Evolutionary conservation across 2,888 invertebrate genomes (phyloP), one percentile per base, ranked within the genome.

Genomic region (Helleia helle): DNA sequence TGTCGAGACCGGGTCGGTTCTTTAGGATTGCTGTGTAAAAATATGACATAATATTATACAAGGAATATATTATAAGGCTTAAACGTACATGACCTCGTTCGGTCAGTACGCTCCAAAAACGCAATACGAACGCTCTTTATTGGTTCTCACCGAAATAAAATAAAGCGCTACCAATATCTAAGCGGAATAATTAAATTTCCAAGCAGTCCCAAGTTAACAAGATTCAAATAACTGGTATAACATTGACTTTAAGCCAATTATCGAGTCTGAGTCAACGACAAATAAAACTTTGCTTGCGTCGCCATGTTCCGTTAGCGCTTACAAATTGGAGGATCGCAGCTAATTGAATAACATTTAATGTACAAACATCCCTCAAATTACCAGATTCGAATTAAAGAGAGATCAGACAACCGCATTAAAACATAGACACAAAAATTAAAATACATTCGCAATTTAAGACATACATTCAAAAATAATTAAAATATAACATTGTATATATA

Each of bases 261-360:
- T 17, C 38, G 22, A 3, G 12, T 3, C 28, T 37, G 12, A 18
- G 38, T 30, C 22, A 29, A 30, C 22, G 30, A 9, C 39, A 13
- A 31, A 30, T 24, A 40, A 40, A 14, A 25, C 31, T 31, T 15
- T n/a, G n/a, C n/a, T 22, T 11, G 22, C 28, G 15, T 15, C 24
- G 30, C 31, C 22, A 40, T 24, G 22, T 30, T 25, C 36, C 24
- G 12, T 12, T 22, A 36, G 24, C 24, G 25, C 30, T 29, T 37
- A 13, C 17, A 7, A 30, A 31, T 24, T 24, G 39, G 24, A 40
- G 24, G 39, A 13, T 31, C 30, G 15, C 15, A 15, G 30, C 24
- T 40, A 30, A 40, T 31, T 9, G 30, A 31, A 30, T 31, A 31
- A 40, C 24, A 36, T 36, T 36, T 13, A 9, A 25, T 40, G 11